Evolutionary conservation across 1,140 invertebrate genomes (phyloP), one percentile per base, ranked within the genome.

Genomic region (Aethina tumida): DNA sequence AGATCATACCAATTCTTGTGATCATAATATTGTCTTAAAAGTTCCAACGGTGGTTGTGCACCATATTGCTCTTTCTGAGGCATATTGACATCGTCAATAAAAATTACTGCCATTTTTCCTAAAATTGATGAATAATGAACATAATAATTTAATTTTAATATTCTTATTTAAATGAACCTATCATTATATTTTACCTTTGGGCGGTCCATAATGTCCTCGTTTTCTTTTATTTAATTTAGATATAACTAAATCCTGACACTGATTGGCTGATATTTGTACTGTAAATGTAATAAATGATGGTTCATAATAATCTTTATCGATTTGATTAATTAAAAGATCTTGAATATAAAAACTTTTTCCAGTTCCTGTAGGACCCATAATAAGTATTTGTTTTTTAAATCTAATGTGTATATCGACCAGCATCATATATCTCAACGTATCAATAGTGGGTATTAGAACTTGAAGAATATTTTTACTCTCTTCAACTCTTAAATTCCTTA

Each of bases 21-120:
- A 61, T 95, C 91, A 44, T 93, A 82, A 61, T 75, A 89, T 59
- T 94, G 84, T 14, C 91, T 71, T 2, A 97, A 60, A 20, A 95
- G 62, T 67, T 96, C 92, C 42, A 95, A 77, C 0, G 91, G 79
- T 1, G 91, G 89, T 63, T 93, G 89, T 0, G 89, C 84, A 2
- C 90, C 90, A 56, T 90, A 94, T 1, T 73, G 60, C 62, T 91
- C 86, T 55, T 85, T 82, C 1, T 75, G 71, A 0, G 91, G 89
- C 85, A 94, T 89, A 56, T 93, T 93, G 56, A 95, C 73, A 60
- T 97, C 91, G 59, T 97, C 92, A 24, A 95, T 77, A 63, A 95
- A 95, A 21, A 93, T 77, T 15, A 94, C 70, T 28, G 75, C 75
- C 36, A 69, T 70, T 55, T 84, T 84, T 4, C n/a, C n/a, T n/a